Evolutionary conservation across 2,888 invertebrate species (phyloP), one percentile per base, ranked within the genome.

Genomic region (Lepetodrilus schrolli): DNA sequence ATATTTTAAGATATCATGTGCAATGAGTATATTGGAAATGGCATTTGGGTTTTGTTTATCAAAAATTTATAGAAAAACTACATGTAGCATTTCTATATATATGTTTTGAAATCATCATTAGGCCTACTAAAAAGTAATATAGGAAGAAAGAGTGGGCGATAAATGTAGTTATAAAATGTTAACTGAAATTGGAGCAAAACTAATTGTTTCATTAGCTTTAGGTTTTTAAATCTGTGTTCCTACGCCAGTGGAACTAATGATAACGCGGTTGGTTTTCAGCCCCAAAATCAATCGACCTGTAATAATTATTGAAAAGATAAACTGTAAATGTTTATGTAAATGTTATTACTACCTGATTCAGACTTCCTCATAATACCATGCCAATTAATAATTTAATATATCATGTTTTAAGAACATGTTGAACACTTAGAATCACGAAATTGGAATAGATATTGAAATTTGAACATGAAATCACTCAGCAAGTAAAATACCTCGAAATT

Each of bases 401-500:
- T 43, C n/a, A 7, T 58, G 34, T 58, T 34, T 34, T 13, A 34
- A 3, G 26, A 34, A 17, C 17, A 13, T 17, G 13, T 58, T 58
- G 58, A 58, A 26, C 34, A 58, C 34, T 58, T 58, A 17, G 13
- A 26, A 17, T 58, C 58, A 58, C 58, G 58, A 58, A 23, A 30
- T 4, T 58, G 5, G 3, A 1, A 30, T 7, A 34, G 58, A 30
- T 58, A 8, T 17, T n/a, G 58, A 58, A 58, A 58, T 30, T n/a
- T 58, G 30, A 58, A 13, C 58, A 30, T 34, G 30, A 58, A n/a
- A 30, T n/a, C 30, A 17, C 58, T 13, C 13, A 30, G 17, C 17
- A 26, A 26, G 58, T 58, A 34, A 30, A 58, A 58, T 58, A 58
- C 58, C 58, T 58, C 30, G 34, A 58, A 26, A 7, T 21, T 58